Percentiles rank a stretch among this genome's conserved stretches.
Evolutionary conservation across 1,140 invertebrate genomes (phyloP).

Genomic region (Hesperophylax magnus): DNA sequence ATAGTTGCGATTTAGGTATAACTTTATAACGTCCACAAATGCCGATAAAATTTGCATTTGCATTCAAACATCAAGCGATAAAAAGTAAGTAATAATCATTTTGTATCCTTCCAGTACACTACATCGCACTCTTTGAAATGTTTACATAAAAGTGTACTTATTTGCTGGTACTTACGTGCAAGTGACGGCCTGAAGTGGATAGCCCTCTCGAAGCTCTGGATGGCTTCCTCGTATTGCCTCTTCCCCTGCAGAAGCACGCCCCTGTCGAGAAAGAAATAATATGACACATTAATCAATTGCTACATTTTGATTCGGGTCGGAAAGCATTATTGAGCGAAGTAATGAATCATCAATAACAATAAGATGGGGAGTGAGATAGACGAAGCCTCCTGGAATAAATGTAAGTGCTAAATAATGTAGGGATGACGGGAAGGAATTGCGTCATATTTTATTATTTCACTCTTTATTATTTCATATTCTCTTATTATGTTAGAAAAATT

Average conservation of each 20-base stretch:
- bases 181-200: conserved; percentile 95
- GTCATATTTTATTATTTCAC: too few relatives aligned
- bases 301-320: conserved; percentile 31
- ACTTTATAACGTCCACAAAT: too few relatives aligned
- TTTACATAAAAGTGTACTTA: too few relatives aligned
- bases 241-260: conserved; percentile 94
- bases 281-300: conserved; percentile 27
- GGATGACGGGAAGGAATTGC: too few relatives aligned
- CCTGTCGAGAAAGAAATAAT: conserved; percentile 68
- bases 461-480: too few relatives aligned
- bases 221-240: conserved; percentile 89
- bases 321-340: neutral
- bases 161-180: conserved; percentile 84
- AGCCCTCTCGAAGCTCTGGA: conserved; percentile 92
- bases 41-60: too few relatives aligned
- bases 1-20: too few relatives aligned
- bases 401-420: conserved; percentile 16
- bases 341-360: conserved; percentile 38
- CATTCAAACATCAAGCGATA: too few relatives aligned
- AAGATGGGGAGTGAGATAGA: neutral
- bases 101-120: too few relatives aligned
- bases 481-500: too few relatives aligned
- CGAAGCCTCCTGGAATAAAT: neutral
- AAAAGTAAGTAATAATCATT: too few relatives aligned
- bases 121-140: too few relatives aligned